phyloP scores from a whole-genome alignment of 1,140 invertebrate species.

The Drosophila eugracilis region DNA sequence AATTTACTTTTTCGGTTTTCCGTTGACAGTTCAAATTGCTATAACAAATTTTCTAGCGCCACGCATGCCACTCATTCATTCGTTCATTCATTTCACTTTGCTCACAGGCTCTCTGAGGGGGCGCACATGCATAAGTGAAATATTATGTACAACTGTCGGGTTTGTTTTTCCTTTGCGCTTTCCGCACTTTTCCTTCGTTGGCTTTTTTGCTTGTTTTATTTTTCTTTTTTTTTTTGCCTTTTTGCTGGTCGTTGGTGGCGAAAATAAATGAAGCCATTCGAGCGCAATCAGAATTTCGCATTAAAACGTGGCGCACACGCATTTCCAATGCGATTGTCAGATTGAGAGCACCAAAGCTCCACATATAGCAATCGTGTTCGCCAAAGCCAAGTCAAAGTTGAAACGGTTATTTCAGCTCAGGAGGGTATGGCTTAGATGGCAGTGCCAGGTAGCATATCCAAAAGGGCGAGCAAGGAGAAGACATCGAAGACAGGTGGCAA shows the following conservation, averaged over 20 bases:
- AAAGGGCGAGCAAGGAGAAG: not conserved
- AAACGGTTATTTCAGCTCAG: constrained; percentile 15
- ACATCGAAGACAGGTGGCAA: constrained; percentile 3
- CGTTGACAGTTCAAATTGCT: constrained; percentile 83
- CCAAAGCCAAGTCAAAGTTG: constrained; percentile 26
- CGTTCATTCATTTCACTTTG: constrained; percentile 77
- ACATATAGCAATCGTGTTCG: constrained; percentile 49
- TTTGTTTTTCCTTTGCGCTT: constrained; percentile 63
- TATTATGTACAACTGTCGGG: constrained; percentile 83
- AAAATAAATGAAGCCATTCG: constrained; percentile 83
- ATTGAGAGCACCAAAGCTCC: constrained; percentile 32
- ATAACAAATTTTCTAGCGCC: constrained; percentile 82
- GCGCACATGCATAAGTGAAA: constrained; percentile 79
- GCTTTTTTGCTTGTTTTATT: constrained; percentile 39
- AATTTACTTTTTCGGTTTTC: constrained; percentile 83
- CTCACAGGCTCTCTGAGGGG: constrained; percentile 41
- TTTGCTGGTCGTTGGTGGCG: constrained; percentile 27
- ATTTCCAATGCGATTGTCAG: constrained; percentile 67
- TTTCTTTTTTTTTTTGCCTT: not conserved
- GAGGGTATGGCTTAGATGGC: constrained; percentile 3
- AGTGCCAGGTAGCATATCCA: constrained; percentile 6
- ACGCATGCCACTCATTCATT: constrained; percentile 78
- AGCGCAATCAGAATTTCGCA: constrained; percentile 80
- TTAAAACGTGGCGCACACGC: constrained; percentile 69
- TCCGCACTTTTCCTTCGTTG: constrained; percentile 30